These are phyloP conservation scores for Galleria mellonella DNA, from an alignment of 1,140 invertebrate species.

Conservation along the genomic window DNA sequence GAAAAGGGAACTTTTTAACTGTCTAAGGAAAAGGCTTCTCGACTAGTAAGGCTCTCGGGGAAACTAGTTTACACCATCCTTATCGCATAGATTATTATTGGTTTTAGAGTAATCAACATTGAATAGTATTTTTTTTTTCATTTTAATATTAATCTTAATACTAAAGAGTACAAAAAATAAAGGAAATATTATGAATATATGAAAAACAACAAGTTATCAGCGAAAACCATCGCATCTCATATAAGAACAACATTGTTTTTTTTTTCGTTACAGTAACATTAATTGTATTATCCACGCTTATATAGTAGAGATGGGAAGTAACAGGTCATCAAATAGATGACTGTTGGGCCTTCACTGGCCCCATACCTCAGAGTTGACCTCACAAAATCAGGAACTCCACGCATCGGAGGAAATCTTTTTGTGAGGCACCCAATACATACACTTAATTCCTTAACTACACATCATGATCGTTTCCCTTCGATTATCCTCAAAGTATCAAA, in stretches of 20 bases:
- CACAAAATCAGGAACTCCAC: not conserved
- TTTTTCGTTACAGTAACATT: conserved; percentile 68
- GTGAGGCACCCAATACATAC: conserved; percentile 4
- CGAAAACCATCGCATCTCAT: conserved; percentile 66
- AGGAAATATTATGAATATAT: conserved; percentile 73
- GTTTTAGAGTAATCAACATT: conserved; percentile 72
- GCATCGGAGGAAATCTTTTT: not conserved
- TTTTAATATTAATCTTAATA: conserved; percentile 71
- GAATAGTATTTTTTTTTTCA: conserved; percentile 62
- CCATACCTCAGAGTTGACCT: not conserved
- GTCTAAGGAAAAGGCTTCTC: conserved; percentile 68
- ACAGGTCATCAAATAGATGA: conserved; percentile 10
- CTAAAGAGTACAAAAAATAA: conserved; percentile 75
- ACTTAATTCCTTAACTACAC: conserved; percentile 31
- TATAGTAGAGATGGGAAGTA: conserved; percentile 48
- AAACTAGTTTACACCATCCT: conserved; percentile 65
- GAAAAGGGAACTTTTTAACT: conserved; percentile 41
- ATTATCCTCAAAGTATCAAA: conserved; percentile 71
- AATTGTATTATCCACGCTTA: conserved; percentile 55
- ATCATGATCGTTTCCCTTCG: conserved; percentile 64
- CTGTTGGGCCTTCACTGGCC: not conserved
- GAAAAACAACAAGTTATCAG: conserved; percentile 72
- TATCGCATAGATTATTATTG: conserved; percentile 62
- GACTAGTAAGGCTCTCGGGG: conserved; percentile 64
- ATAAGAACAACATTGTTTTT: conserved; percentile 70